Percentiles rank a stretch among this genome's conserved stretches.
phyloP scores from a whole-genome alignment of 2,888 invertebrate genomes.

The Drosophila diplacantha region DNA sequence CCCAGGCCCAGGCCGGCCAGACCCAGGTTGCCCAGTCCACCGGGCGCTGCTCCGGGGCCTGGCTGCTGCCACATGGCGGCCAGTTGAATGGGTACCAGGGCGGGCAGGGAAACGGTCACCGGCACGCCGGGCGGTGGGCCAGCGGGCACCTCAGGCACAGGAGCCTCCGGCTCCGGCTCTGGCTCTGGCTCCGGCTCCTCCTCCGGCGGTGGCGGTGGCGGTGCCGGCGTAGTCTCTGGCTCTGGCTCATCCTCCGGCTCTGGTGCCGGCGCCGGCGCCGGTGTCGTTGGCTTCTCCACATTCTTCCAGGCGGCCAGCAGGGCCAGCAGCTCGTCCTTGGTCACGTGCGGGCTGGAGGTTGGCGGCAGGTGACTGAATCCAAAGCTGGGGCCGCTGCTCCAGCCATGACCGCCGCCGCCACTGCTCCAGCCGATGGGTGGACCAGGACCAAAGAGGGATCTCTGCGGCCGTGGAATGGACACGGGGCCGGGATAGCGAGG shows the following conservation, averaged over 20 bases:
- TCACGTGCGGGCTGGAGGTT: constrained; percentile 52
- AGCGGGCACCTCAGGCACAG: constrained; percentile 63
- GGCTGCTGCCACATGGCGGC: constrained; percentile 74
- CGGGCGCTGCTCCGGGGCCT: constrained; percentile 43
- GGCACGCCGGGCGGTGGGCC: constrained; percentile 72
- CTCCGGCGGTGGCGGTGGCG: constrained; percentile 36
- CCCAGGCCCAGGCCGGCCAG: constrained; percentile 37
- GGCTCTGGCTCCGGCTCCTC: constrained; percentile 69
- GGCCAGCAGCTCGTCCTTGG: constrained; percentile 72
- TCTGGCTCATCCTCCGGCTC: constrained; percentile 69
- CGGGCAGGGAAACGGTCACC: constrained; percentile 74
- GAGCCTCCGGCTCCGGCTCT: constrained; percentile 77
- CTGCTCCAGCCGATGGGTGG: constrained; percentile 42
- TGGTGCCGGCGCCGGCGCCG: constrained; percentile 73
- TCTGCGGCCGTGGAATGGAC: constrained; percentile 45
- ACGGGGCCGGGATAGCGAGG: constrained; percentile 12
- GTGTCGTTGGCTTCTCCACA: constrained; percentile 47
- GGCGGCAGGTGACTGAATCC: constrained; percentile 30
- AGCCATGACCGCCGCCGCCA: constrained; percentile 36
- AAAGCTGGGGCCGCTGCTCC: constrained; percentile 44
- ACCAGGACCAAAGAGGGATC: constrained; percentile 62
- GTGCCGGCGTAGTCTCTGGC: constrained; percentile 58
- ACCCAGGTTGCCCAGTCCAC: constrained; percentile 35
- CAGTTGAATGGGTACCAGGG: constrained; percentile 76
- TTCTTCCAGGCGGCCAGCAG: constrained; percentile 71